Percentiles rank a stretch among this genome's conserved stretches.
These are phyloP conservation scores for Athalia circularis DNA, from an alignment of 2,888 invertebrate genomes.

Conservation along the genomic window DNA sequence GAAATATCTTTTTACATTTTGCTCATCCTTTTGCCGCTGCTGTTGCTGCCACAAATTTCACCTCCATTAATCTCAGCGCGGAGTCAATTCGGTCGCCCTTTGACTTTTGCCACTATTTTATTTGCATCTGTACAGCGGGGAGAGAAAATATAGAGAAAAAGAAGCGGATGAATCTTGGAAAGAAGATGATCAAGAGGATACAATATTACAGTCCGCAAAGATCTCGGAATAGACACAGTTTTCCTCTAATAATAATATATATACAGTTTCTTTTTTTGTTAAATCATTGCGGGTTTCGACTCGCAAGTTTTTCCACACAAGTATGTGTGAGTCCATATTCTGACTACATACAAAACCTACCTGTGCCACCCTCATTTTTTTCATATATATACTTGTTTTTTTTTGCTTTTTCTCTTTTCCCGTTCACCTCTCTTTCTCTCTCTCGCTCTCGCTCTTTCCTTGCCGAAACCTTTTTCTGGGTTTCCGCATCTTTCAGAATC, in stretches of 20 bases:
- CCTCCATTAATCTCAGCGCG: no score
- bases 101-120: no score
- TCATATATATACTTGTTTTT: conserved; percentile 49
- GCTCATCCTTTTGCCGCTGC: conserved; percentile 13
- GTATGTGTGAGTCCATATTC: conserved; percentile 31
- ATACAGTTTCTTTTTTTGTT: neutral
- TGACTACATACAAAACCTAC: conserved; percentile 59
- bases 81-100: no score
- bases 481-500: conserved; percentile 64
- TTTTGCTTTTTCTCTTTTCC: conserved; percentile 23
- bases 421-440: conserved; percentile 49
- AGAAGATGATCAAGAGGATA: no score
- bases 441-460: conserved; percentile 7
- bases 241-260: no score
- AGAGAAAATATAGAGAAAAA: no score
- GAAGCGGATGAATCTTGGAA: no score
- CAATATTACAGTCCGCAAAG: no score
- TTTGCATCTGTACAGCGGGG: no score
- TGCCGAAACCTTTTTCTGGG: conserved; percentile 54
- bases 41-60: neutral
- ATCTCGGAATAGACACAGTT: no score
- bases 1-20: neutral
- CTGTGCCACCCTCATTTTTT: conserved; percentile 65
- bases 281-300: conserved; percentile 22
- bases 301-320: neutral